phyloP scores from a whole-genome alignment of 35 echinoderm and acorn worm species.

The Patiria miniata region DNA sequence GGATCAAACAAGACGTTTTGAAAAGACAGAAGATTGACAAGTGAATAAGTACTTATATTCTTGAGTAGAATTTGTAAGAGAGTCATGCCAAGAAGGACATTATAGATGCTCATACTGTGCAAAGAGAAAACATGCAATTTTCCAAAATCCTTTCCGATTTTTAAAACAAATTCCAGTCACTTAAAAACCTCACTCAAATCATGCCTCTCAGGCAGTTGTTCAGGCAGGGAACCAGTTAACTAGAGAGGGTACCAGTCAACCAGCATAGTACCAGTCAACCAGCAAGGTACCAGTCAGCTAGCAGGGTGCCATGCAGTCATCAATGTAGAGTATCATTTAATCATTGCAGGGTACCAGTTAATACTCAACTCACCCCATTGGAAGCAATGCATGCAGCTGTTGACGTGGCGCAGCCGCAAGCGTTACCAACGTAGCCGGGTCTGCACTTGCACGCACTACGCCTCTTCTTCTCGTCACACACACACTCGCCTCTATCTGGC shows the following conservation, averaged over 20 bases:
- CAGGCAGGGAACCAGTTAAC: background rate
- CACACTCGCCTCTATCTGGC: conserved; percentile 64
- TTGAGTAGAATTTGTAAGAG: too few relatives aligned
- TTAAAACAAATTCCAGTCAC: too few relatives aligned
- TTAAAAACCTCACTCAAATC: too few relatives aligned
- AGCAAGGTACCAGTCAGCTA: background rate
- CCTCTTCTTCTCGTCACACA: conserved; percentile 65
- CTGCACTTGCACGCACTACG: conserved; percentile 66
- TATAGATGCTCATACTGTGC: too few relatives aligned
- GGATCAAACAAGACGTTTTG: too few relatives aligned
- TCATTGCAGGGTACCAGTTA: background rate
- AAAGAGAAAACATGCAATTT: too few relatives aligned
- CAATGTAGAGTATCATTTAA: background rate
- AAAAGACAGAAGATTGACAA: too few relatives aligned
- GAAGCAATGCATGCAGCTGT: conserved; percentile 69
- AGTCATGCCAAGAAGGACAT: too few relatives aligned
- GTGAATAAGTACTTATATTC: too few relatives aligned
- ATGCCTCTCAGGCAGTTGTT: too few relatives aligned
- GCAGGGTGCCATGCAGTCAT: too few relatives aligned
- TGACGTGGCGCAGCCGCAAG: conserved; percentile 65
- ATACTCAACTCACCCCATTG: conserved; percentile 79
- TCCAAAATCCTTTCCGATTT: too few relatives aligned
- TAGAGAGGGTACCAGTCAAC: background rate
- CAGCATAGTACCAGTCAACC: background rate
- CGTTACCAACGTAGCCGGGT: conserved; percentile 52